Evolutionary conservation across 2,113 vertebrate species (phyloP).

Genomic region (Poeciliopsis occidentalis): DNA sequence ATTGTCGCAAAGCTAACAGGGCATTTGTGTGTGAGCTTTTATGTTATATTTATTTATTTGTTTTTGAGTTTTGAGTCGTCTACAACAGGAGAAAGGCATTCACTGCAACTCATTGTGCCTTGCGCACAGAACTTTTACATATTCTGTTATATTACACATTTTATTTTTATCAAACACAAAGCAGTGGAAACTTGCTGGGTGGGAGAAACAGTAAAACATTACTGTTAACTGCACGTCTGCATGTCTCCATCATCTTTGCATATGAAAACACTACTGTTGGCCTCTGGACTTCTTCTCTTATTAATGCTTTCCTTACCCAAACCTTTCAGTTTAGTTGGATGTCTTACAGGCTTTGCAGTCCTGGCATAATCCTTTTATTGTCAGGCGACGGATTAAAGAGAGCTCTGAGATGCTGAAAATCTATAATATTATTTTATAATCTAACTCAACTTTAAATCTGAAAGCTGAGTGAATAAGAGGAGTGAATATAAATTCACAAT

Average conservation of each 20-base stretch:
- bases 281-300: neutral
- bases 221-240: neutral
- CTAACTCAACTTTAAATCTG: no score
- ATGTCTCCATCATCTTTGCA: neutral
- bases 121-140: neutral
- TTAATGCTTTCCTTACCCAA: neutral
- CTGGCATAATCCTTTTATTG: no score
- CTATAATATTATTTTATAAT: no score
- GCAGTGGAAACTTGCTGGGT: neutral
- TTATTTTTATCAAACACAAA: neutral
- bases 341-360: no score
- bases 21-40: neutral
- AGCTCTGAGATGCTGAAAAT: no score
- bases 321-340: no score
- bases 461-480: no score
- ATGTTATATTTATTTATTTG: neutral
- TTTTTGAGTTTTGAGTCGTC: slow-evolving; percentile 7
- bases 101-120: slow-evolving; percentile 2
- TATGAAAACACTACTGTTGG: neutral
- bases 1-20: slow-evolving; percentile 19
- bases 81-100: neutral
- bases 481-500: no score
- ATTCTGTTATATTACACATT: neutral
- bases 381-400: no score
- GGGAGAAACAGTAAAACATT: slow-evolving; percentile 17